Conservation (phyloP, 2,113 vertebrate genomes). For the Halcyon senegalensis region DNA sequence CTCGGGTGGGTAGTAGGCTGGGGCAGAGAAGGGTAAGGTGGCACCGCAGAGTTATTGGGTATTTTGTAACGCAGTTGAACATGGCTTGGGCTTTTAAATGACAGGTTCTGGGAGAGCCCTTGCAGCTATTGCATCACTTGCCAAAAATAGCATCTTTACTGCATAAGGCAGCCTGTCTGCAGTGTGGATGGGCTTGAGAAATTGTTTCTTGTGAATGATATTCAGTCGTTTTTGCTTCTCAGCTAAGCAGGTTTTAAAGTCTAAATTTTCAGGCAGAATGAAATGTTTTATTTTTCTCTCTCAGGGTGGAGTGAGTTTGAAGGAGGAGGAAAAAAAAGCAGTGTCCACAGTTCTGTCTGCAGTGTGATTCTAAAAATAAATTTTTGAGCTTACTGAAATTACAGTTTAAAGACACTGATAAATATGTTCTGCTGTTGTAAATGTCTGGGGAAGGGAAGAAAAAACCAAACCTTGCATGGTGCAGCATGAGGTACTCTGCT, state of each 20-base stretch:
- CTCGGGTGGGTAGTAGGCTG: neutral
- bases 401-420: slow-evolving; percentile 10
- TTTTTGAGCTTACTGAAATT: neutral
- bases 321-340: neutral
- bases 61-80: neutral
- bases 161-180: slow-evolving; percentile 47
- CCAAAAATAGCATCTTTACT: slow-evolving; percentile 58
- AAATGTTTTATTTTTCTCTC: slow-evolving; percentile 27
- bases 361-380: slow-evolving; percentile 21
- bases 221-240: slow-evolving; percentile 15
- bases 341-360: slow-evolving; percentile 9
- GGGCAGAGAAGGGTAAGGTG: neutral
- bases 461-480: neutral
- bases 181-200: slow-evolving; percentile 46
- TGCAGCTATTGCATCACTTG: slow-evolving; percentile 61
- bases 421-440: slow-evolving; percentile 29
- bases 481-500: neutral
- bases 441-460: neutral
- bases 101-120: slow-evolving; percentile 64
- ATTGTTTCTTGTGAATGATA: slow-evolving; percentile 42
- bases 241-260: neutral
- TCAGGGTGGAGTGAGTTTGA: neutral
- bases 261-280: slow-evolving; percentile 14
- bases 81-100: slow-evolving; percentile 16
- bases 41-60: neutral